These are phyloP conservation scores for Xiphydria camelus DNA, from an alignment of 2,888 invertebrate species.

Conservation along the genomic window DNA sequence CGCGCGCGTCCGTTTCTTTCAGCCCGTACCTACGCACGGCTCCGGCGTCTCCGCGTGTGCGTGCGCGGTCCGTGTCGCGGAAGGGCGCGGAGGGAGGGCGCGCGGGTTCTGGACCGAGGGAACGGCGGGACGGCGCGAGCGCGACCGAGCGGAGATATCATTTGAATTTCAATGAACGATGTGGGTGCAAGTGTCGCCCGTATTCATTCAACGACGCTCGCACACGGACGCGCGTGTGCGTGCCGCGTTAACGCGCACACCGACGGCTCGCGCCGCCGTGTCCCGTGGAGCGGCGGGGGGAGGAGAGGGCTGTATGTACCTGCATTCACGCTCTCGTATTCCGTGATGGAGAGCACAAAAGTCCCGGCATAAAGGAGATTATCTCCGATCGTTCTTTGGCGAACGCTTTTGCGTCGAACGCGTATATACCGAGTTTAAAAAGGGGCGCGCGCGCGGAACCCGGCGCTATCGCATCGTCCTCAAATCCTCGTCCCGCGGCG, in stretches of 20 bases:
- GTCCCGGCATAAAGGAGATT: slow-evolving; percentile 31
- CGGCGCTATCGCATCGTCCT: slow-evolving; percentile 10
- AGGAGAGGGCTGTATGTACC: too few relatives aligned
- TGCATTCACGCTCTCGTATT: slow-evolving; percentile 20
- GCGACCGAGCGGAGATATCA: slow-evolving; percentile 29
- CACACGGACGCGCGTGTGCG: slow-evolving; percentile 14
- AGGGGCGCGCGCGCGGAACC: slow-evolving; percentile 18
- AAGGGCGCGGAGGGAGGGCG: not conserved
- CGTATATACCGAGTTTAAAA: slow-evolving; percentile 10
- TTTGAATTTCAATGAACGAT: slow-evolving; percentile 55
- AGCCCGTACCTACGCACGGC: too few relatives aligned
- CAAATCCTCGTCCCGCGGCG: slow-evolving; percentile 13
- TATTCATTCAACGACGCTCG: slow-evolving; percentile 38
- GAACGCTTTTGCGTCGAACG: slow-evolving; percentile 28
- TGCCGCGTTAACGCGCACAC: not conserved
- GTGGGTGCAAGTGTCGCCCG: slow-evolving; percentile 50
- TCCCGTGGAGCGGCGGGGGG: not conserved
- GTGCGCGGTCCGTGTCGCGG: too few relatives aligned
- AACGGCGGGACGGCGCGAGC: not conserved
- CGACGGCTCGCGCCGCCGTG: not conserved
- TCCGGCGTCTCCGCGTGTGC: not conserved
- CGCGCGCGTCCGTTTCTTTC: not conserved
- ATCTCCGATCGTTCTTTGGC: slow-evolving; percentile 41
- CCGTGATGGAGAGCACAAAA: slow-evolving; percentile 22
- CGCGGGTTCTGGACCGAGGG: not conserved